phyloP scores from a whole-genome alignment of 2,113 vertebrate species.

The Dermatemys mawii region DNA sequence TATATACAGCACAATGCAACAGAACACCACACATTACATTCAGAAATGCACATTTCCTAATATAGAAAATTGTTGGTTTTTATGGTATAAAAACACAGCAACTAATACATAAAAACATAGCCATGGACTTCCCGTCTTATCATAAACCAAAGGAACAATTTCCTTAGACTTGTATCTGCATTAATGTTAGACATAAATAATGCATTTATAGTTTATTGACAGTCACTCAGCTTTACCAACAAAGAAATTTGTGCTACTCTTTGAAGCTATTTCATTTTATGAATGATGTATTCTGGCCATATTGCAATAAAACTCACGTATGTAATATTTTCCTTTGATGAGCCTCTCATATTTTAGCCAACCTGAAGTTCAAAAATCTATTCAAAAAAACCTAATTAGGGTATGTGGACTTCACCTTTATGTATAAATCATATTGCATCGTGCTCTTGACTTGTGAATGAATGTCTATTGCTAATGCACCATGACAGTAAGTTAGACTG shows the following conservation, averaged over 20 bases:
- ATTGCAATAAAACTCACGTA: neutral
- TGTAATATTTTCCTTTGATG: neutral
- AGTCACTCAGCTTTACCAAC: neutral
- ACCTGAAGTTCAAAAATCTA: neutral
- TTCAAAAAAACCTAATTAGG: neutral
- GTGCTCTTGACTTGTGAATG: neutral
- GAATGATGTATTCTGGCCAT: neutral
- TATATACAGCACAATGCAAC: neutral
- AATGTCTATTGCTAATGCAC: neutral
- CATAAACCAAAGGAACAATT: neutral
- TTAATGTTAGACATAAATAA: neutral
- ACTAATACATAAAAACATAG: neutral
- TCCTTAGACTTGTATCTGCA: neutral
- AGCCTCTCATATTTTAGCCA: fast-evolving
- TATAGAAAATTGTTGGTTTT: neutral
- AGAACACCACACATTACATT: neutral
- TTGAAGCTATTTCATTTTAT: neutral
- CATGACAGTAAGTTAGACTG: neutral
- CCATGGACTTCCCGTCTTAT: neutral
- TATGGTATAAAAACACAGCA: neutral
- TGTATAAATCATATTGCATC: neutral
- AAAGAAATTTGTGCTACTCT: neutral
- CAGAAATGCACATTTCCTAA: neutral
- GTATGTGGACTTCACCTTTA: neutral
- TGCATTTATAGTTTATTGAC: neutral